Conservation (phyloP, 2,888 invertebrate genomes). For the Sarcophaga rosellei region DNA sequence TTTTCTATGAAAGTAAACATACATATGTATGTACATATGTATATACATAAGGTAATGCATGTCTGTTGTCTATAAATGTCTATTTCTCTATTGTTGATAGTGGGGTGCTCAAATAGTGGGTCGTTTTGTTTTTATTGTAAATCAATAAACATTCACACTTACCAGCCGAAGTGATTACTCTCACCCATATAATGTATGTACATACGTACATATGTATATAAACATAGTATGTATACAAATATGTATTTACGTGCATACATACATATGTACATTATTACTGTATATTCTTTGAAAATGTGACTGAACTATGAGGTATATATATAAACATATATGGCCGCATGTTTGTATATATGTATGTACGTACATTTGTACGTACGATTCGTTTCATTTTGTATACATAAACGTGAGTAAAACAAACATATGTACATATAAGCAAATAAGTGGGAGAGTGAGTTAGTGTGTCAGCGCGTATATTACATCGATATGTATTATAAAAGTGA, state of each 20-base stretch:
- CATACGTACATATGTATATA: too few relatives aligned
- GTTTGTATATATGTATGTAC: constrained; percentile 2
- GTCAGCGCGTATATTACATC: constrained; percentile 12
- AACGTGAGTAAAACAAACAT: constrained; percentile 40
- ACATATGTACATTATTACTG: too few relatives aligned
- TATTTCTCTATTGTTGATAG: constrained; percentile 5
- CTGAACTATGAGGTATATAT: constrained; percentile 40
- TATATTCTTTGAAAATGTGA: constrained; percentile 36
- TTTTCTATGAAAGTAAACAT: not conserved
- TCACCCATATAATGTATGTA: too few relatives aligned
- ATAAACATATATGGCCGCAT: not conserved
- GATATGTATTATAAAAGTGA: constrained; percentile 21
- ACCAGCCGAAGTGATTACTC: not conserved
- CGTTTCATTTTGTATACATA: constrained; percentile 2
- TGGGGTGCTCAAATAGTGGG: constrained; percentile 39
- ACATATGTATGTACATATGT: not conserved
- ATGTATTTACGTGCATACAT: too few relatives aligned
- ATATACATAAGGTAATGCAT: not conserved
- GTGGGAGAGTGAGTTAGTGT: constrained; percentile 53
- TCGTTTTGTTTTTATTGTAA: not conserved
- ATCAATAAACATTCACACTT: not conserved
- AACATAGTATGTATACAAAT: too few relatives aligned
- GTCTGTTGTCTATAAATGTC: not conserved
- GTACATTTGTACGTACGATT: not conserved
- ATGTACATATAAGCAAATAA: constrained; percentile 22